Conservation (phyloP, 1,140 invertebrate species). For the Brachionus asplanchnoidis region DNA sequence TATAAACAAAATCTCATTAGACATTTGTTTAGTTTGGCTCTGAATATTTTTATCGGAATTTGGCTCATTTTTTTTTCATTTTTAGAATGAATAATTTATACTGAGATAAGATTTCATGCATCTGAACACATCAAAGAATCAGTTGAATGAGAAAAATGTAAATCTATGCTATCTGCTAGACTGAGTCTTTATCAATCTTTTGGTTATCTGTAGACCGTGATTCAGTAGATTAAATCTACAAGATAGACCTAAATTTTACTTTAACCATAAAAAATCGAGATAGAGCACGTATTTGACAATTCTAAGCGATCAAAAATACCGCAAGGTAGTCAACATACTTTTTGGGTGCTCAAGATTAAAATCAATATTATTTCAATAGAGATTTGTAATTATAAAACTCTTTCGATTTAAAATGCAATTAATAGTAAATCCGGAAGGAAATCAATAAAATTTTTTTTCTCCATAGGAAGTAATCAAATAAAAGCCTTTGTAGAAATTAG, state of each 20-base stretch:
- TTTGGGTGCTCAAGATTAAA: neutral
- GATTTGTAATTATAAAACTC: neutral
- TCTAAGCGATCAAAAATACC: neutral
- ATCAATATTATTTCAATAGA: neutral
- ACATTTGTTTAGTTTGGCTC: neutral
- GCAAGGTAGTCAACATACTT: neutral
- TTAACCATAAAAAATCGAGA: neutral
- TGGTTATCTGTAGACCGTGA: neutral
- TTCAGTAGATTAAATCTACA: neutral
- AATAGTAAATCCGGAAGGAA: neutral
- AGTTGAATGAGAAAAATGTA: neutral
- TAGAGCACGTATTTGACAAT: neutral
- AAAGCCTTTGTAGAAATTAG: neutral
- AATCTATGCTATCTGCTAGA: conserved; percentile 2
- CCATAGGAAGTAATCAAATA: neutral
- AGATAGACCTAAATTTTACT: neutral
- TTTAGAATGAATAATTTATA: neutral
- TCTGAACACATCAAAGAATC: neutral
- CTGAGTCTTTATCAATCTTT: neutral
- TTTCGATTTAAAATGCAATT: neutral
- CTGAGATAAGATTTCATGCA: conserved; percentile 15
- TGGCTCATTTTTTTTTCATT: neutral
- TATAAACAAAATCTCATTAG: neutral
- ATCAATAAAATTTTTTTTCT: conserved; percentile 10
- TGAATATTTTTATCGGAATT: neutral